phyloP scores from a whole-genome alignment of 2,888 invertebrate species.

The Achlya flavicornis region DNA sequence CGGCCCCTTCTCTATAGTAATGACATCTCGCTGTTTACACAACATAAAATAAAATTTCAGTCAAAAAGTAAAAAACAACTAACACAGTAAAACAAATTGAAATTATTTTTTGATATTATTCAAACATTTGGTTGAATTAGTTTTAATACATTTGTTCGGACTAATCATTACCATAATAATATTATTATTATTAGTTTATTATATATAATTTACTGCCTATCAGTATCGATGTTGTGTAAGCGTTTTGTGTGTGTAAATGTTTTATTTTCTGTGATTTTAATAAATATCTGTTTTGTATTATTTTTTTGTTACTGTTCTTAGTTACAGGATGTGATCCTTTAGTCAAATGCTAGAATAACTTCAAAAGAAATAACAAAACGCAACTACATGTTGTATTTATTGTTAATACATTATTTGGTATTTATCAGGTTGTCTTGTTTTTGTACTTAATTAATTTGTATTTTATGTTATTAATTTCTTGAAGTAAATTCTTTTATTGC shows the following conservation, averaged over 20 bases:
- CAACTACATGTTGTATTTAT: constrained; percentile 24
- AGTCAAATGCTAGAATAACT: constrained; percentile 66
- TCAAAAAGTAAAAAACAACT: too few species aligned
- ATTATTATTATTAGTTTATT: constrained; percentile 50
- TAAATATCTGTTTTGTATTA: constrained; percentile 58
- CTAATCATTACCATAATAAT: constrained; percentile 74
- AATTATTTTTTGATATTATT: neutral
- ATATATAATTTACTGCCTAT: constrained; percentile 67
- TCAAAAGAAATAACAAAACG: constrained; percentile 24
- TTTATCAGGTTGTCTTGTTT: constrained; percentile 45
- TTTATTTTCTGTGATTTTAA: constrained; percentile 77
- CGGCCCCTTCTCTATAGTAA: too few species aligned
- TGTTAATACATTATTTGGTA: constrained; percentile 35
- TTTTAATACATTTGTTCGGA: constrained; percentile 51
- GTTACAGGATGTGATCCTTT: constrained; percentile 74
- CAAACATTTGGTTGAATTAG: neutral
- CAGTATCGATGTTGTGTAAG: constrained; percentile 51
- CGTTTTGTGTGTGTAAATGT: constrained; percentile 59
- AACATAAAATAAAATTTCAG: neutral
- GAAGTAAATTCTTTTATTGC: constrained; percentile 38
- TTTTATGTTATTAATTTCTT: constrained; percentile 25
- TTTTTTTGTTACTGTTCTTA: constrained; percentile 60
- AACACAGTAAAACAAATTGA: neutral
- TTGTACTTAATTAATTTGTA: constrained; percentile 11
- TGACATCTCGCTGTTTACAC: too few species aligned